phyloP scores from a whole-genome alignment of 30 jellyfish, hydroid and myxozoan genomes.

The Turritopsis dohrnii region DNA sequence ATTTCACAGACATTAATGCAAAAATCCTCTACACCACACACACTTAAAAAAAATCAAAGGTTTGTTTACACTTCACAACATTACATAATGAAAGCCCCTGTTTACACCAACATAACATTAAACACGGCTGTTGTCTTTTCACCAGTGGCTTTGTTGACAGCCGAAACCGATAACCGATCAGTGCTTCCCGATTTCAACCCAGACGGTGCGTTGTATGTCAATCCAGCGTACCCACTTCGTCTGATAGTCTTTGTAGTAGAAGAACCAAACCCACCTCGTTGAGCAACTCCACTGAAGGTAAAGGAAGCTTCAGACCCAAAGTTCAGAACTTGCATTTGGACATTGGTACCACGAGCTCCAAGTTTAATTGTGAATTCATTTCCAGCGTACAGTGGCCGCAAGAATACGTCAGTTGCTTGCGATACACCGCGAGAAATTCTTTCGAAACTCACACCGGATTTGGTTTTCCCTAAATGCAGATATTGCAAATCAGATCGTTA shows the following conservation, averaged over 20 bases:
- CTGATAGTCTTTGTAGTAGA: not conserved
- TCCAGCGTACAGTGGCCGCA: conserved; percentile 43
- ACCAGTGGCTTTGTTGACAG: not conserved
- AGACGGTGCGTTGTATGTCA: conserved; percentile 4
- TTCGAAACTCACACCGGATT: conserved; percentile 40
- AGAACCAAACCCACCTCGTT: not conserved
- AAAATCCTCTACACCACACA: too few species aligned
- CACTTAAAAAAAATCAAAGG: too few species aligned
- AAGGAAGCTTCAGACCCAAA: conserved; percentile 1
- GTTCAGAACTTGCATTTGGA: not conserved
- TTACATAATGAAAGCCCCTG: not conserved
- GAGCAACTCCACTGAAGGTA: not conserved
- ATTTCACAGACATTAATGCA: too few species aligned
- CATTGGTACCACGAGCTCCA: not conserved
- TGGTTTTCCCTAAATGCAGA: conserved; percentile 33
- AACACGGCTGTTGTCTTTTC: not conserved
- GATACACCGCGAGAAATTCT: conserved; percentile 50
- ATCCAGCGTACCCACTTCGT: not conserved
- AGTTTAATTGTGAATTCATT: conserved; percentile 36
- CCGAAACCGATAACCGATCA: not conserved
- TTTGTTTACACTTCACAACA: not conserved
- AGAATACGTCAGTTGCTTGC: conserved; percentile 31
- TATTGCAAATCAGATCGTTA: not conserved
- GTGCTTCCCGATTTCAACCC: conserved; percentile 9
- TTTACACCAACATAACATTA: conserved; percentile 1